phyloP scores from a whole-genome alignment of 2,113 vertebrate genomes.

The Okapia johnstoni region DNA sequence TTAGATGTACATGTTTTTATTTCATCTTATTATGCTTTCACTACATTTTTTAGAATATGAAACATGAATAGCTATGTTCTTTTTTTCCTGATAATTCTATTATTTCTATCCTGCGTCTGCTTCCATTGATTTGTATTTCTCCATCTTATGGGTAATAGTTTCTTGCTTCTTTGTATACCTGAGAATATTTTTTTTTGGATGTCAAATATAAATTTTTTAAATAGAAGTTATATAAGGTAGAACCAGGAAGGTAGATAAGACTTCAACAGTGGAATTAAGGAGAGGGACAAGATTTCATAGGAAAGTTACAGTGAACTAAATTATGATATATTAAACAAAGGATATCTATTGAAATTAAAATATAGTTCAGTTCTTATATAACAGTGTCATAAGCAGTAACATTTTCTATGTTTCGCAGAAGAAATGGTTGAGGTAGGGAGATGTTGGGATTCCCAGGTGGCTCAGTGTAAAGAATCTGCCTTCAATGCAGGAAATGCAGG shows the following conservation, averaged over 20 bases:
- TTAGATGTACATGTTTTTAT: neutral
- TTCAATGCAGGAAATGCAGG: neutral
- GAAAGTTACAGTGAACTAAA: neutral
- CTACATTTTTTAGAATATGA: neutral
- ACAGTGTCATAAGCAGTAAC: neutral
- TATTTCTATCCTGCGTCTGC: neutral
- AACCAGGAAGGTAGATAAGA: neutral
- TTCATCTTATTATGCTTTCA: neutral
- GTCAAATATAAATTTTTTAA: neutral
- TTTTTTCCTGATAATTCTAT: neutral
- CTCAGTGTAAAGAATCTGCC: neutral
- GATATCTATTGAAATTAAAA: neutral
- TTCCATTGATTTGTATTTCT: neutral
- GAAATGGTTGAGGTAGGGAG: neutral
- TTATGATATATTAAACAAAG: neutral
- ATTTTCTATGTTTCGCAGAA: neutral
- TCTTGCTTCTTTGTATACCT: neutral
- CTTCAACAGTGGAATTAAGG: neutral
- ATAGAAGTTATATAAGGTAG: neutral
- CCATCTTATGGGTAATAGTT: neutral
- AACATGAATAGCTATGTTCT: neutral
- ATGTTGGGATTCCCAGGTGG: neutral
- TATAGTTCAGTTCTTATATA: neutral
- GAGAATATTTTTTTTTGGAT: neutral
- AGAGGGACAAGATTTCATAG: neutral